These are phyloP conservation scores for Cranoglanis bouderius DNA, from an alignment of 2,113 vertebrate genomes.

Conservation along the genomic window DNA sequence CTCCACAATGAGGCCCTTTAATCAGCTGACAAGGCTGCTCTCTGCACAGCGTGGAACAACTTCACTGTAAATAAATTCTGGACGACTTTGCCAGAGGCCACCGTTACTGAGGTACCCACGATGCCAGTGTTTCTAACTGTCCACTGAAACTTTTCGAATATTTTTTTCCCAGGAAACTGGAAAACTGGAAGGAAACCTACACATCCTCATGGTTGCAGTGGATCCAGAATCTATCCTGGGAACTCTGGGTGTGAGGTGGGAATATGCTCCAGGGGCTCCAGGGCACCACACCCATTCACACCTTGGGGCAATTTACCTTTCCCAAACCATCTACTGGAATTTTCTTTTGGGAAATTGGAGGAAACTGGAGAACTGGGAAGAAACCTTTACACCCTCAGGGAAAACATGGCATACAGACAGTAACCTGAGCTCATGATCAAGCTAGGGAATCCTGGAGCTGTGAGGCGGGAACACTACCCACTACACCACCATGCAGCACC, in stretches of 20 bases:
- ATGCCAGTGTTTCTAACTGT: neutral
- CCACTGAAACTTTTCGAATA: neutral
- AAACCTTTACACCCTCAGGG: neutral
- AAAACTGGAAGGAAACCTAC: too few species aligned
- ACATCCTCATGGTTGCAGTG: neutral
- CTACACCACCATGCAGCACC: neutral
- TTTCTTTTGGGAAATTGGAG: neutral
- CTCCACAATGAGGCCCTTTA: slow-evolving; percentile 6
- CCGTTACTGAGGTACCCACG: neutral
- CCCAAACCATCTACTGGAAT: neutral
- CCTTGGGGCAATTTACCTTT: neutral
- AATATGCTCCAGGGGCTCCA: too few species aligned
- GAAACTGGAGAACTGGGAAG: neutral
- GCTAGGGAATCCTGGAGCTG: neutral
- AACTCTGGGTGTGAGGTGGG: neutral
- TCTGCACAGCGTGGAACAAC: neutral
- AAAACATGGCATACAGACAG: neutral
- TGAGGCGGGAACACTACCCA: neutral
- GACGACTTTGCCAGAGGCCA: neutral
- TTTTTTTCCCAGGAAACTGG: neutral
- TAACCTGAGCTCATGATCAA: neutral
- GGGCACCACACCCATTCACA: neutral
- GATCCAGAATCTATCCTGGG: neutral
- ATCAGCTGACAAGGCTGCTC: slow-evolving; percentile 22
- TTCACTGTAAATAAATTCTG: slow-evolving; percentile 13